These are phyloP conservation scores for Nothocercus julius DNA, from an alignment of 2,113 vertebrate genomes.

Conservation along the genomic window DNA sequence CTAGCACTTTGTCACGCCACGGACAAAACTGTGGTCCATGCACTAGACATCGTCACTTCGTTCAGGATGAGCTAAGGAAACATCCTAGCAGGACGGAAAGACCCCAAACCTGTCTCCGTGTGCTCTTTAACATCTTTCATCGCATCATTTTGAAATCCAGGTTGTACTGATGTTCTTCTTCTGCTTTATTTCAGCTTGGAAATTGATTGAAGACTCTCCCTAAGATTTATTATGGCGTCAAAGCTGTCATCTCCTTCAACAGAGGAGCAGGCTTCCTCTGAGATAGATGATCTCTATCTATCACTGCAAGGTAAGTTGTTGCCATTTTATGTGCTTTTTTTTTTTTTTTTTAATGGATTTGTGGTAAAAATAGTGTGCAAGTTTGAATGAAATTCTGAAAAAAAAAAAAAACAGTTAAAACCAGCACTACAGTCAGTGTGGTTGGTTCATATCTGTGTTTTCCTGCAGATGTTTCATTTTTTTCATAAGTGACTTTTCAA, in stretches of 20 bases:
- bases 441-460: neutral
- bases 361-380: neutral
- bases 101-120: fast-evolving
- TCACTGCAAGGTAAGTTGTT: conserved; percentile 75
- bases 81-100: neutral
- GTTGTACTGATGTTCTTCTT: neutral
- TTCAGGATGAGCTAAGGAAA: neutral
- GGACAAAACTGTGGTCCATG: conserved; percentile 17
- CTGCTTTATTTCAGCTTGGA: conserved; percentile 61
- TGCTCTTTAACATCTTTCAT: neutral
- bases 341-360: neutral
- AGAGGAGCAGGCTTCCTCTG: conserved; percentile 70
- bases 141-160: neutral
- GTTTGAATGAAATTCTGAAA: neutral
- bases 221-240: conserved; percentile 64
- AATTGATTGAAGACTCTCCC: conserved; percentile 35
- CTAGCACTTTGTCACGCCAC: neutral
- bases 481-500: neutral
- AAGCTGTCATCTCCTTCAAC: conserved; percentile 14
- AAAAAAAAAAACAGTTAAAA: neutral
- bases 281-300: conserved; percentile 76
- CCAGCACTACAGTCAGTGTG: neutral
- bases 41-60: neutral
- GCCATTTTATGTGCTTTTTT: neutral
- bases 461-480: neutral